Percentiles rank a stretch among this genome's conserved stretches.
These are phyloP conservation scores for Lochmaea capreae DNA, from an alignment of 2,888 invertebrate genomes.

Conservation along the genomic window DNA sequence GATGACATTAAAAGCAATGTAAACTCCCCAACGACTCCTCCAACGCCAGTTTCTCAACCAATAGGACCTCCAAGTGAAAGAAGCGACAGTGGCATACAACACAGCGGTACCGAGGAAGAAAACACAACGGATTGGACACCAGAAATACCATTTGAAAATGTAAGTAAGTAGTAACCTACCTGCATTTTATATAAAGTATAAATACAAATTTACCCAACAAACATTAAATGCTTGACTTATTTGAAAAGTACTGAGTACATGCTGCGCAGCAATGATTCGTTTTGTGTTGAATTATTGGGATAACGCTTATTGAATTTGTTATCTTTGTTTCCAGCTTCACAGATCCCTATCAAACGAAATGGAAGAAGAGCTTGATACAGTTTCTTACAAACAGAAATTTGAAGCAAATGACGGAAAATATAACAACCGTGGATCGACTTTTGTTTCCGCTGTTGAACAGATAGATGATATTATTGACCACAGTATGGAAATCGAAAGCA, in stretches of 20 bases:
- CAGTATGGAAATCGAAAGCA: slow-evolving; percentile 89
- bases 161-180: slow-evolving; percentile 63
- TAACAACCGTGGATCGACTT: slow-evolving; percentile 56
- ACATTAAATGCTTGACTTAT: neutral
- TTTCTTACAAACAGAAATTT: slow-evolving; percentile 65
- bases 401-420: slow-evolving; percentile 58
- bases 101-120: slow-evolving; percentile 78
- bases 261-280: no score
- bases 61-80: slow-evolving; percentile 58
- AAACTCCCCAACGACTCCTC: slow-evolving; percentile 63
- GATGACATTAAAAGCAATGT: slow-evolving; percentile 55
- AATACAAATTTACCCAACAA: neutral
- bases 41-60: slow-evolving; percentile 57
- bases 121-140: slow-evolving; percentile 88
- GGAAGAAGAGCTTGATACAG: slow-evolving; percentile 62
- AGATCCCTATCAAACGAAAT: slow-evolving; percentile 60
- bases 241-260: no score
- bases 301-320: neutral
- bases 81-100: slow-evolving; percentile 64
- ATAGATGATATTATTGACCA: slow-evolving; percentile 86
- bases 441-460: slow-evolving; percentile 65
- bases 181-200: neutral
- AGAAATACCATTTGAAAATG: slow-evolving; percentile 92
- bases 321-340: slow-evolving; percentile 55
- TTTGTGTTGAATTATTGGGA: no score